Evolutionary conservation across 2,888 invertebrate genomes (phyloP).

Genomic region (Myopa testacea): DNA sequence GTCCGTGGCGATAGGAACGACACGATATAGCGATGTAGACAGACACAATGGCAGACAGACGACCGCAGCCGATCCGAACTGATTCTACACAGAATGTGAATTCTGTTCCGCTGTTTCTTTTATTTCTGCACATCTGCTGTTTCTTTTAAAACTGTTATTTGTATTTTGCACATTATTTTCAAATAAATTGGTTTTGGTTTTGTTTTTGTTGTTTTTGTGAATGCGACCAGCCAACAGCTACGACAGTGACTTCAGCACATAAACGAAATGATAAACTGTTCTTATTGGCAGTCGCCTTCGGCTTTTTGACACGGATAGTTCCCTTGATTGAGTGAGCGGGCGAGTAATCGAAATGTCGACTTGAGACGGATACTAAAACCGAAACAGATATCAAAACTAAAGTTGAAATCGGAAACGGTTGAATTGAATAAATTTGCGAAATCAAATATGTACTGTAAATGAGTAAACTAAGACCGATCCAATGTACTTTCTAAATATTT

Average conservation of each 20-base stretch:
- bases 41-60: constrained; percentile 12
- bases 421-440: neutral
- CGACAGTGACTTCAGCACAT: constrained; percentile 25
- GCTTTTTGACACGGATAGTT: constrained; percentile 38
- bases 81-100: constrained; percentile 22
- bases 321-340: constrained; percentile 5
- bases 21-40: neutral
- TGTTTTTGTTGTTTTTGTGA: constrained; percentile 18
- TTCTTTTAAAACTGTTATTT: constrained; percentile 25
- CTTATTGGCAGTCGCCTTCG: constrained; percentile 38
- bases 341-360: constrained; percentile 18
- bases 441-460: neutral
- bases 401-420: neutral
- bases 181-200: constrained; percentile 26
- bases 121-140: constrained; percentile 20
- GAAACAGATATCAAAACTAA: neutral
- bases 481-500: no score
- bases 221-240: constrained; percentile 18
- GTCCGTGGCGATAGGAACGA: neutral
- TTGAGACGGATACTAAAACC: constrained; percentile 15
- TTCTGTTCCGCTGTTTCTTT: constrained; percentile 23
- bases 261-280: constrained; percentile 37
- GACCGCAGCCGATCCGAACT: constrained; percentile 16
- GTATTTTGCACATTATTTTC: constrained; percentile 35
- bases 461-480: no score